These are phyloP conservation scores for Acrossocheilus fasciatus DNA, from an alignment of 2,797 vertebrate genomes.

Conservation along the genomic window DNA sequence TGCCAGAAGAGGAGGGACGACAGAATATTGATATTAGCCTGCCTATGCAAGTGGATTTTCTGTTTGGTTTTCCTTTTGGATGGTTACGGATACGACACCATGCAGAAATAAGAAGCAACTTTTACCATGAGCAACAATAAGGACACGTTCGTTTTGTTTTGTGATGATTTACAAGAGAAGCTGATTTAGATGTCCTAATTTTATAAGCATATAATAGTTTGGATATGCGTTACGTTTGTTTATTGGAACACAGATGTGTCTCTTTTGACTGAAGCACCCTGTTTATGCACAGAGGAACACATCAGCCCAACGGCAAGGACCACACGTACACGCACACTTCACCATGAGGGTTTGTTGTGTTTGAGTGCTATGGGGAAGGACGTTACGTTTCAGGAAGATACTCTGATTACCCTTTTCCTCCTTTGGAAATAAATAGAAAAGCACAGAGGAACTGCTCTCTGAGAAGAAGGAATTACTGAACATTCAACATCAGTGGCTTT, in stretches of 20 bases:
- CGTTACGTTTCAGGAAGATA: constrained; percentile 41
- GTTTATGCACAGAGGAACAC: constrained; percentile 48
- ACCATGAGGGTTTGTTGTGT: constrained; percentile 48
- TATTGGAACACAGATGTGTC: constrained; percentile 5
- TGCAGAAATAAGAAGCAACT: not conserved
- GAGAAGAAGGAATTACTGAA: constrained; percentile 22
- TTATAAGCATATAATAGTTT: constrained; percentile 12
- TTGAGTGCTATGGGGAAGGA: constrained; percentile 53
- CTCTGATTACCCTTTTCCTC: constrained; percentile 37
- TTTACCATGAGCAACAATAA: constrained; percentile 1
- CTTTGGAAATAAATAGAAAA: constrained; percentile 25
- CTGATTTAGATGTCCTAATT: constrained; percentile 4
- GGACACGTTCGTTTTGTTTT: not conserved
- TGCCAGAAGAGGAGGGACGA: constrained; percentile 9
- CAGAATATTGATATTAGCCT: not conserved
- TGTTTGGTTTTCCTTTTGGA: not conserved
- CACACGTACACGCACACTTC: constrained; percentile 23
- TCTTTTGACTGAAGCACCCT: constrained; percentile 42
- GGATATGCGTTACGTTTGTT: constrained; percentile 51
- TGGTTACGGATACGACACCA: not conserved
- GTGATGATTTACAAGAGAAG: not conserved
- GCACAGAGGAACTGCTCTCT: constrained; percentile 27
- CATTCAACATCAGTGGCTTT: constrained; percentile 16
- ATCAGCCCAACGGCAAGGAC: constrained; percentile 49
- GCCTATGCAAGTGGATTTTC: not conserved